phyloP scores from a whole-genome alignment of 2,797 vertebrate genomes.

The Eleutherodactylus coqui region DNA sequence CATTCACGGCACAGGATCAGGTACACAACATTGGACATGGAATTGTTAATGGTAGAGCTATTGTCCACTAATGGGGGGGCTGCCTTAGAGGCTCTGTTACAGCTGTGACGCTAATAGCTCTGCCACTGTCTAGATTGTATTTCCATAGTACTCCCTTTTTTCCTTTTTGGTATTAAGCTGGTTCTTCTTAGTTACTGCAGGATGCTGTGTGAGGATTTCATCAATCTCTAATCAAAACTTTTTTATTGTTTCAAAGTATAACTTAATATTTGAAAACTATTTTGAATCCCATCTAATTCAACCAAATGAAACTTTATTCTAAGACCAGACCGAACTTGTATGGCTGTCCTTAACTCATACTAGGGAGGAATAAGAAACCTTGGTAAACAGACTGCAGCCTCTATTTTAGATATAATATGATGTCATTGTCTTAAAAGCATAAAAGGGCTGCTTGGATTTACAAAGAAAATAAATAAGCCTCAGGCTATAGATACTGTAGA shows the following conservation, averaged over 20 bases:
- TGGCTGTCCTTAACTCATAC: conserved; percentile 43
- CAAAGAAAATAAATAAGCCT: conserved; percentile 26
- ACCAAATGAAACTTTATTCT: conserved; percentile 23
- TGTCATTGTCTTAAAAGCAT: conserved; percentile 48
- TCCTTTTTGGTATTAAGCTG: too few relatives aligned
- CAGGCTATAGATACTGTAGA: conserved; percentile 13
- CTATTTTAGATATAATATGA: conserved; percentile 47
- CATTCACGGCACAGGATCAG: too few relatives aligned
- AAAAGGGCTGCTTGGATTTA: conserved; percentile 14
- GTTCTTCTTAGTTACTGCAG: too few relatives aligned
- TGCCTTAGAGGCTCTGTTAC: too few relatives aligned
- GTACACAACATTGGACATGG: too few relatives aligned
- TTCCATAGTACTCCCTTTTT: too few relatives aligned
- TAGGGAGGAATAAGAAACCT: conserved; percentile 41
- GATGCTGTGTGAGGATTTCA: too few relatives aligned
- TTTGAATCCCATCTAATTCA: conserved; percentile 29
- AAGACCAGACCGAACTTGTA: conserved; percentile 36
- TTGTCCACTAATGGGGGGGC: too few relatives aligned
- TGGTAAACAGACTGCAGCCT: conserved; percentile 48
- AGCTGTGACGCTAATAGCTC: too few relatives aligned
- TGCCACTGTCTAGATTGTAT: too few relatives aligned
- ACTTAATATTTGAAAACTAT: conserved; percentile 6
- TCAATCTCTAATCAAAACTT: not conserved
- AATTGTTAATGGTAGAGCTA: too few relatives aligned
- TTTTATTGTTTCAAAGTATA: not conserved